Evolutionary conservation across 2,797 vertebrate species (phyloP).

Genomic region (Sphaeramia orbicularis): DNA sequence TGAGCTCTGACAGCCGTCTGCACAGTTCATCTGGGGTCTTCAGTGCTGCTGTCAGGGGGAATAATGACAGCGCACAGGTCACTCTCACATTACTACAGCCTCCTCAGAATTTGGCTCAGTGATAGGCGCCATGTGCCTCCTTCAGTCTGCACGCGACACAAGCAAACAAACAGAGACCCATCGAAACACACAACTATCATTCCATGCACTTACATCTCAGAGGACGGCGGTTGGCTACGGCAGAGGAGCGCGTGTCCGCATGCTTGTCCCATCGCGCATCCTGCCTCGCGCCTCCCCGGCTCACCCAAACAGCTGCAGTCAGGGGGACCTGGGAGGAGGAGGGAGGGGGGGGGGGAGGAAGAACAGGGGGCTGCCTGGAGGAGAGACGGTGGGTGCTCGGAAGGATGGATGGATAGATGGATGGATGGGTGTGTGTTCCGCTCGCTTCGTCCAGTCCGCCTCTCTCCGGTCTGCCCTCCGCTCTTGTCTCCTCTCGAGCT

Average conservation of each 20-base stretch:
- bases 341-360: background rate
- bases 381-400: background rate
- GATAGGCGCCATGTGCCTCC: slow-evolving; percentile 51
- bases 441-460: slow-evolving; percentile 34
- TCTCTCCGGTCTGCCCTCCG: slow-evolving; percentile 35
- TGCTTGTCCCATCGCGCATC: slow-evolving; percentile 96
- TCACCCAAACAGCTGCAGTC: slow-evolving; percentile 70
- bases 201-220: slow-evolving; percentile 88
- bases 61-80: slow-evolving; percentile 59
- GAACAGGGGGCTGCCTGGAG: background rate
- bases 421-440: slow-evolving; percentile 58
- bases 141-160: slow-evolving; percentile 10
- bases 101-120: slow-evolving; percentile 25
- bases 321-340: slow-evolving; percentile 22
- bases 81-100: slow-evolving; percentile 40
- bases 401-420: background rate
- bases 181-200: slow-evolving; percentile 18
- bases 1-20: slow-evolving; percentile 30
- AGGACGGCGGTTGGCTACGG: slow-evolving; percentile 92
- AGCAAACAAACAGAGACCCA: slow-evolving; percentile 11
- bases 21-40: slow-evolving; percentile 36
- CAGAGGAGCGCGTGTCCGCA: slow-evolving; percentile 98
- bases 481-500: slow-evolving; percentile 52
- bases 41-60: slow-evolving; percentile 17
- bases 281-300: slow-evolving; percentile 82